Evolutionary conservation across 2,113 vertebrate species (phyloP), one percentile per base, ranked within the genome.

Genomic region (Parotia lawesii): DNA sequence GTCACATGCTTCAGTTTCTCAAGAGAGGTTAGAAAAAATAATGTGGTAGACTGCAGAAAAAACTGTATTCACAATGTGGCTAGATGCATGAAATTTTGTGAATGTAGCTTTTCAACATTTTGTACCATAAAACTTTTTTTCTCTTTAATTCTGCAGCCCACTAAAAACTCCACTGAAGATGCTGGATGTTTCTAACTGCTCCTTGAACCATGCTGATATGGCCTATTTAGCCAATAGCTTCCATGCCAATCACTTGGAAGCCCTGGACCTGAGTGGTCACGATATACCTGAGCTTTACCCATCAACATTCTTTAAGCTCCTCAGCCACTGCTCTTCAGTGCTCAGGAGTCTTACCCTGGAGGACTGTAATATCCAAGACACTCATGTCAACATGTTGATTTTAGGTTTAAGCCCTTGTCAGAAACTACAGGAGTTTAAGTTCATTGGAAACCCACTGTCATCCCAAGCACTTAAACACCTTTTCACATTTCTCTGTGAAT

Each of bases 211-310:
- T 5, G 87, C 96, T 21, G 99, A 99, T 94, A 98, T 99, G 98
- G 98, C 97, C 8, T 99, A 99, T 96, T 93, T 99, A 96, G 98
- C 99, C 60, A 98, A 98, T 85, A 98, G 99, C 77, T 92, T 98
- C 48, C 99, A 99, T 40, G 97, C 99, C 1, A 95, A 98, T 47
- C 93, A 98, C 84, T 93, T 99, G 74, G 98, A 99, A 92, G 94
- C 82, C 54, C 97, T 99, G 91, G 99, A 99, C 89, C 93, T 99
- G 74, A 99, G 99, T 8, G 99, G 99, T 40, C 99, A 99, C 3
- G 76, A 97, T 70, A 94, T 99, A 65, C 80, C 97, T 22, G 87
- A 93, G 22, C 70, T 98, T 48, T 99, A 98, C 75, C 97, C 99
- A n/a, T 97, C 97, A 5, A 88, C 91, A 24, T 98, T 99, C 97